Base-by-base conservation (phyloP, 2,888 invertebrate species). In the Dione juno region DNA sequence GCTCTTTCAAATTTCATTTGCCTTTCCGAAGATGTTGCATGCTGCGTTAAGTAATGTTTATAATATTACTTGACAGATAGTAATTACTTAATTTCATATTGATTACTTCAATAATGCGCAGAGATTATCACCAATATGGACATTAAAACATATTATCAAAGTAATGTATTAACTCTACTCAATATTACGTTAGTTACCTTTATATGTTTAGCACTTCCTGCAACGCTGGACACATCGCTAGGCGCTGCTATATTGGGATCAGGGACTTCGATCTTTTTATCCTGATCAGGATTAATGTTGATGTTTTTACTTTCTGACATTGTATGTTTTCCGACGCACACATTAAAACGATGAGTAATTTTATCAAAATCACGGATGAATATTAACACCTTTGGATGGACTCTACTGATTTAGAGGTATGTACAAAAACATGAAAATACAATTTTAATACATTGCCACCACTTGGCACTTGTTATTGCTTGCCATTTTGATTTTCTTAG, bases 271-370 rank as follows among this genome's bases (percentile, higher is more conserved):
- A 80, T 53, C 48, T 67, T 80, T 82, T 85, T 84, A 78, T 84
- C 87, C 82, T 81, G 84, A 81, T 87, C 85, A 77, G 82, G 82
- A 77, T 84, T 84, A 83, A 77, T 85, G 81, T 84, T 83, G 82
- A 86, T 86, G 82, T 89, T 88, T 88, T 88, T 87, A 80, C 84
- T 85, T 83, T 90, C 88, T 82, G 92, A 91, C 92, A 93, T 93
- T 79, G 79, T 82, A 83, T 83, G 80, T 75, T 79, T 79, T 80
- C 79, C 81, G 81, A 84, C 80, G 83, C 82, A 83, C 84, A 91
- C 93, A 91, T 91, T 83, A 89, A 86, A 77, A 76, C 77, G 74
- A 76, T 71, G 64, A 75, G 37, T 68, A 61, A 64, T 19, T 40
- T 19, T 40, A 63, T 48, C 63, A 37, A 50, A 72, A 64, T 53